Percentiles rank a stretch among this genome's conserved stretches.
phyloP scores from a whole-genome alignment of 2,797 vertebrate genomes.

The Myotis findleyi region DNA sequence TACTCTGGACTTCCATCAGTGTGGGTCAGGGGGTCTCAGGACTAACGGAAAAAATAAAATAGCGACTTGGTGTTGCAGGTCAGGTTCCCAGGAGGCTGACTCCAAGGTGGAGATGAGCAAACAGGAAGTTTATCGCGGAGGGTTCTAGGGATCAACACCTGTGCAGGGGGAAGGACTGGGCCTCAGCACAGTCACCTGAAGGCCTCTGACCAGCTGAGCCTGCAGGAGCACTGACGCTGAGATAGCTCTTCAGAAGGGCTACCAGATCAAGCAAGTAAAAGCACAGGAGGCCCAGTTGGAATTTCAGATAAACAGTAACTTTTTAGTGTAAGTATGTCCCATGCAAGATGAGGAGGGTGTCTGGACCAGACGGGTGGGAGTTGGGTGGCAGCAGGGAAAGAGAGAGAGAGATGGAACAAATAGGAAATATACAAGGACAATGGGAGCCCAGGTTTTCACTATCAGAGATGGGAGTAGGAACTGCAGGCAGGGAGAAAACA shows the following conservation, averaged over 20 bases:
- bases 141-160: background rate
- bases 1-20: background rate
- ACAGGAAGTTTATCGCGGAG: background rate
- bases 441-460: background rate
- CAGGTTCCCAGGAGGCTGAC: background rate
- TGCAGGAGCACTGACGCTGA: background rate
- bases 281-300: background rate
- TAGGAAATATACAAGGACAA: background rate
- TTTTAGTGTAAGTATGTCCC: background rate
- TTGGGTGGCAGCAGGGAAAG: background rate
- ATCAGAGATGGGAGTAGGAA: background rate
- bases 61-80: background rate
- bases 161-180: background rate
- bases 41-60: background rate
- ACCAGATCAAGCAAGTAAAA: background rate
- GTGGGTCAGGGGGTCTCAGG: background rate
- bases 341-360: background rate
- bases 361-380: background rate
- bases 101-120: background rate
- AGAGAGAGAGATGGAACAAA: background rate
- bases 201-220: background rate
- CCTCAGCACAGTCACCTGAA: background rate
- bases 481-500: background rate
- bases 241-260: background rate
- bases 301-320: background rate